Conservation (phyloP, 2,113 vertebrate species). For the Patagioenas fasciata region DNA sequence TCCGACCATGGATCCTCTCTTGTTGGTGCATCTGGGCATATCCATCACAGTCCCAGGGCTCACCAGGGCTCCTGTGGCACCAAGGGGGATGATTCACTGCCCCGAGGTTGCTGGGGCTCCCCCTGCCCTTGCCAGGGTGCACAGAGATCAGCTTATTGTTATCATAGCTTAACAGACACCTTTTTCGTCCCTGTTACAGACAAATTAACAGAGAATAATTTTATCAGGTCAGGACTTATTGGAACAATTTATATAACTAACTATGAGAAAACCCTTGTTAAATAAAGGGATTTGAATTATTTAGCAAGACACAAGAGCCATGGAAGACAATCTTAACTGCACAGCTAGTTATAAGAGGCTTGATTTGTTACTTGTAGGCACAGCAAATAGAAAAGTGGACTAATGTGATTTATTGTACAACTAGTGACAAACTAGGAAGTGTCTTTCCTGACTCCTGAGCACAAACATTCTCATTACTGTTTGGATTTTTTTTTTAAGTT, state of each 20-base stretch:
- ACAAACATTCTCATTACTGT: neutral
- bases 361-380: neutral
- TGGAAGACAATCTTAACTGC: neutral
- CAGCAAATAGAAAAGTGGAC: neutral
- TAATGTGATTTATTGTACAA: neutral
- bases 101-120: neutral
- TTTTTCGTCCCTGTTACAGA: neutral
- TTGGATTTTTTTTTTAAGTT: neutral
- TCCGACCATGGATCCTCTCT: fast-evolving
- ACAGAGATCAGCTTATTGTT: neutral
- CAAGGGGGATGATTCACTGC: fast-evolving
- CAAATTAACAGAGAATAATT: neutral
- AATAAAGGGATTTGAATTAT: neutral
- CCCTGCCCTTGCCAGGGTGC: fast-evolving
- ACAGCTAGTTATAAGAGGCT: neutral
- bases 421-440: neutral
- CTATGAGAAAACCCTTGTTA: neutral
- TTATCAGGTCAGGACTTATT: neutral
- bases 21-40: fast-evolving
- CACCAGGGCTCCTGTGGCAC: fast-evolving
- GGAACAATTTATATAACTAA: neutral
- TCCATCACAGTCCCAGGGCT: fast-evolving
- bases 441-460: neutral
- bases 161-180: neutral
- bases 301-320: neutral